Conservation (phyloP, 2,888 invertebrate genomes). For the Penaeus monodon region DNA sequence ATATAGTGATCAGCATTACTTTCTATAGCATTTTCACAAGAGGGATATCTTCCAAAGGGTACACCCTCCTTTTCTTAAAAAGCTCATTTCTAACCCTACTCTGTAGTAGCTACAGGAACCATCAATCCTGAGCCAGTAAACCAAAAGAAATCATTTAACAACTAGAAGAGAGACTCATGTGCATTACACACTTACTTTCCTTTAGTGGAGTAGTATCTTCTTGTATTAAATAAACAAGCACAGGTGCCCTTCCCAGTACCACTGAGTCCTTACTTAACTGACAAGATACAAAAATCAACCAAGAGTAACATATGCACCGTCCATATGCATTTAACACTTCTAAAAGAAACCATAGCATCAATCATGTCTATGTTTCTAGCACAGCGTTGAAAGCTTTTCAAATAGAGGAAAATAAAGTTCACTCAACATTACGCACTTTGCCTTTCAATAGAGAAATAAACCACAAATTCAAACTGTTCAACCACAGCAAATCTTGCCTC, state of each 20-base stretch:
- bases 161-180: slow-evolving; percentile 53
- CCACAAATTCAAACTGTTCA: slow-evolving; percentile 44
- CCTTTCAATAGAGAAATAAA: slow-evolving; percentile 39
- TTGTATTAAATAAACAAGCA: slow-evolving; percentile 38
- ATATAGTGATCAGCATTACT: slow-evolving; percentile 33
- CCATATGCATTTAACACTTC: slow-evolving; percentile 52
- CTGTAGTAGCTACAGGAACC: slow-evolving; percentile 50
- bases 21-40: slow-evolving; percentile 33
- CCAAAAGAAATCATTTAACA: slow-evolving; percentile 37
- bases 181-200: slow-evolving; percentile 45
- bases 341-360: slow-evolving; percentile 61
- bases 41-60: slow-evolving; percentile 36
- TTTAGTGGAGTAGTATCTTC: slow-evolving; percentile 27
- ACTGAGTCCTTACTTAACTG: slow-evolving; percentile 37
- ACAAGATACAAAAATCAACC: slow-evolving; percentile 48
- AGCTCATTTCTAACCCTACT: slow-evolving; percentile 56
- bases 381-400: slow-evolving; percentile 49
- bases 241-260: slow-evolving; percentile 47
- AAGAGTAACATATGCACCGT: slow-evolving; percentile 52
- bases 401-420: slow-evolving; percentile 32
- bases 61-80: slow-evolving; percentile 34
- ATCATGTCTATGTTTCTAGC: slow-evolving; percentile 62
- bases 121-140: slow-evolving; percentile 43
- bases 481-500: slow-evolving; percentile 48
- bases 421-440: slow-evolving; percentile 45